Conservation (phyloP, 2,888 invertebrate species). For the Archaeoteleia sp. region DNA sequence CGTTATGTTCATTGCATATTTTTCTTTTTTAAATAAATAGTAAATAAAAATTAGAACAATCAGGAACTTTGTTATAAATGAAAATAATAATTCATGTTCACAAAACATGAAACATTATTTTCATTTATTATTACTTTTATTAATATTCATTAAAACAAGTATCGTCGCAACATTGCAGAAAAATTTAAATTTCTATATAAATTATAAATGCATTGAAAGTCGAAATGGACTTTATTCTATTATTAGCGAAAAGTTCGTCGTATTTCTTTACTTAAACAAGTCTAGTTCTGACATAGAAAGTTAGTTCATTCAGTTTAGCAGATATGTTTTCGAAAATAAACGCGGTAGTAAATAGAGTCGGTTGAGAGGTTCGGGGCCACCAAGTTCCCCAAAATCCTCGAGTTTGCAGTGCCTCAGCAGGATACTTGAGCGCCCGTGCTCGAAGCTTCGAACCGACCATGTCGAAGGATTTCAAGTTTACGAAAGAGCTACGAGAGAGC, state of each 20-base stretch:
- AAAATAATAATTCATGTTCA: too few relatives aligned
- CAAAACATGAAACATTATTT: too few relatives aligned
- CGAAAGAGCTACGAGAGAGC: constrained; percentile 33
- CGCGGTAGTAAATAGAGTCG: constrained; percentile 34
- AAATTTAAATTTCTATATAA: too few relatives aligned
- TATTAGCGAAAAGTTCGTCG: constrained; percentile 20
- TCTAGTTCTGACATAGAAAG: constrained; percentile 32
- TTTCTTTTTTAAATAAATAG: too few relatives aligned
- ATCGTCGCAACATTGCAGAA: too few relatives aligned
- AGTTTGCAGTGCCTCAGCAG: constrained; percentile 53
- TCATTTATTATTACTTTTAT: too few relatives aligned
- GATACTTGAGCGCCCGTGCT: constrained; percentile 29
- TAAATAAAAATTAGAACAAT: too few relatives aligned
- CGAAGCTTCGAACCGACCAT: constrained; percentile 25
- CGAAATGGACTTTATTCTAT: constrained; percentile 16
- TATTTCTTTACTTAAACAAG: constrained; percentile 29
- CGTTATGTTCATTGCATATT: too few relatives aligned
- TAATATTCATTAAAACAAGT: too few relatives aligned
- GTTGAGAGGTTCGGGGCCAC: constrained; percentile 7
- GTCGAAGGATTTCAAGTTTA: constrained; percentile 53
- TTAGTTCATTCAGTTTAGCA: constrained; percentile 25
- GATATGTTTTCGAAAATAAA: constrained; percentile 46
- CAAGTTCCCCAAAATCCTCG: constrained; percentile 37
- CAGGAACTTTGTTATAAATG: too few relatives aligned
- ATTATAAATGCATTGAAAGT: too few relatives aligned